These are phyloP conservation scores for Tiliacea citrago DNA, from an alignment of 2,888 invertebrate species.

Conservation along the genomic window DNA sequence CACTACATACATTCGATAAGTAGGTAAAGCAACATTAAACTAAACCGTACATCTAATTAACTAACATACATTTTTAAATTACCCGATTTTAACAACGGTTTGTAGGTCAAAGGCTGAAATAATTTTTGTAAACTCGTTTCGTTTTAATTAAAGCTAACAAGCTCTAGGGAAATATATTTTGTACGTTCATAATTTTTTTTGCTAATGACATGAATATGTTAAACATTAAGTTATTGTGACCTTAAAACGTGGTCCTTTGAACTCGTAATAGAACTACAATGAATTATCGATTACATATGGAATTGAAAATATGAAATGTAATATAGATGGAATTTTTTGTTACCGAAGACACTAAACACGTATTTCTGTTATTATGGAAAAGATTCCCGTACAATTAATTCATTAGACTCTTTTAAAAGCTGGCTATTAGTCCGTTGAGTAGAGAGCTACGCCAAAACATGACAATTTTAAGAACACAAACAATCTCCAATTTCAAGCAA, in stretches of 20 bases:
- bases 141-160: conserved; percentile 45
- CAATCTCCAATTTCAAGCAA: background rate
- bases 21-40: background rate
- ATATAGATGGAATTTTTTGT: background rate
- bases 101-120: conserved; percentile 42
- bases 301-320: background rate
- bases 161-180: conserved; percentile 52
- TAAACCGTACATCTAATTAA: conserved; percentile 7
- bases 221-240: conserved; percentile 14
- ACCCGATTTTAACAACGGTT: conserved; percentile 28
- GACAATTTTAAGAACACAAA: background rate
- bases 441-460: background rate
- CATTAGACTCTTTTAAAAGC: background rate
- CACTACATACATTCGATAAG: background rate
- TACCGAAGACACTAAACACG: too few species aligned
- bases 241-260: conserved; percentile 15
- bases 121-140: conserved; percentile 41
- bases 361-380: background rate
- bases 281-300: background rate
- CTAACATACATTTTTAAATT: conserved; percentile 8
- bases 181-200: conserved; percentile 27
- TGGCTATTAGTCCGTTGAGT: background rate
- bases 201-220: conserved; percentile 28
- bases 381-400: background rate
- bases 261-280: background rate